Evolutionary conservation across 2,113 vertebrate species (phyloP), one percentile per base, ranked within the genome.

Genomic region (Callaeas wilsoni): DNA sequence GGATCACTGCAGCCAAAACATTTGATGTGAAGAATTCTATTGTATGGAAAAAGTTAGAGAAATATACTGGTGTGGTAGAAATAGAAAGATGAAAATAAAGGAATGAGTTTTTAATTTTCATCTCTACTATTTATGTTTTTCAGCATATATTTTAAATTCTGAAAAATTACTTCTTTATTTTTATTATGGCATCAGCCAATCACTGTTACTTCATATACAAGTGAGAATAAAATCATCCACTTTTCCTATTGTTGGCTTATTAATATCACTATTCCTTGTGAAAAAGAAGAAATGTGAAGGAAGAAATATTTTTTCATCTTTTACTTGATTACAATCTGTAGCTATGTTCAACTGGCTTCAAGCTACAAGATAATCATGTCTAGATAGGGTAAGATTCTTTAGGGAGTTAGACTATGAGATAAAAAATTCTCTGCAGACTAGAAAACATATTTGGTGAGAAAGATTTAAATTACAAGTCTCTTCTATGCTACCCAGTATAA

Each of bases 391-490:
- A 91, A 80, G 50, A 70, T 65, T 60, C 71, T 82, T 94, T 73
- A 90, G 77, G 62, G 93, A 84, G 78, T 95, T 92, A 75, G 65
- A 92, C 84, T 88, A 64, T 47, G 65, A 88, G 49, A 94, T 83
- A 76, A 65, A 71, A 96, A 71, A 52, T 89, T 89, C 68, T 84
- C 73, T 77, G 17, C 69, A 84, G 84, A 62, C 95, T 73, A 81
- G 55, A 92, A 96, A 91, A 91, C 32, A 20, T n/a, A 92, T 78
- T 92, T 92, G 41, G 71, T n/a, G 91, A 96, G 62, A 94, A 97
- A 90, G 35, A 95, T 92, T 95, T 89, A 85, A 77, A 91, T 95
- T 86, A 71, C 21, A 83, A 56, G 18, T 87, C 69, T 93, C 85
- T 70, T 77, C 91, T 37, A 20, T 62, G 80, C 83, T 90, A 55